Conservation (phyloP, 1,140 invertebrate genomes). For the Ooceraea biroi region DNA sequence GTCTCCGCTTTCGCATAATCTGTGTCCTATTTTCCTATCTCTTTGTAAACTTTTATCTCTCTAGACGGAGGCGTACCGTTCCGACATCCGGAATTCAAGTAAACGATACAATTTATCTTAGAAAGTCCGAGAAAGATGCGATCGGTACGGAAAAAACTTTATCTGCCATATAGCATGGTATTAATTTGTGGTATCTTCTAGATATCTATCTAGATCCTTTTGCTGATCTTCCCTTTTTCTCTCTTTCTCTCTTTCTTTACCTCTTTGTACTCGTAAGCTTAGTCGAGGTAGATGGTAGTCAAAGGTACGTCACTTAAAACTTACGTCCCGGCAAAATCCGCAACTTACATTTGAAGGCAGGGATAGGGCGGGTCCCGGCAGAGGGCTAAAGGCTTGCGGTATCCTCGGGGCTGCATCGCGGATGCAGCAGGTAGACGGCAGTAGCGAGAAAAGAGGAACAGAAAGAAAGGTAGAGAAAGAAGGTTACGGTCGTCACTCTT, state of each 20-base stretch:
- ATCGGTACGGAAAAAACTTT: constrained; percentile 12
- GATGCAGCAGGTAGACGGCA: constrained; percentile 29
- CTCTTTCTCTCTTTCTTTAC: neutral
- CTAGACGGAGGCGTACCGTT: neutral
- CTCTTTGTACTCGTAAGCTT: neutral
- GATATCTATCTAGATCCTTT: constrained; percentile 9
- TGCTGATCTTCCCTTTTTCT: neutral
- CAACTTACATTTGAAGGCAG: constrained; percentile 71
- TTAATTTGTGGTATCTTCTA: constrained; percentile 40
- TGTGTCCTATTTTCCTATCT: constrained; percentile 31
- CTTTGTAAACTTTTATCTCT: neutral
- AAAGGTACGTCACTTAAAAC: constrained; percentile 77
- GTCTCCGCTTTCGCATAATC: neutral
- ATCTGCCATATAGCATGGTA: neutral
- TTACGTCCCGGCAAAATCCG: constrained; percentile 67
- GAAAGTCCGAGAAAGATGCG: constrained; percentile 19
- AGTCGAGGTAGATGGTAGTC: constrained; percentile 33
- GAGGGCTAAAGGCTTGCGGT: constrained; percentile 65
- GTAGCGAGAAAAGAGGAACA: constrained; percentile 17
- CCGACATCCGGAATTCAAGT: neutral
- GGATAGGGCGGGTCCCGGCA: constrained; percentile 33
- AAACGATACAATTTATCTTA: constrained; percentile 32
- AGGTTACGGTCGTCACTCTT: constrained; percentile 76
- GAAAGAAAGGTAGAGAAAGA: neutral
- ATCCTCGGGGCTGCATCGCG: constrained; percentile 44